Evolutionary conservation across 2,888 invertebrate species (phyloP), one percentile per base, ranked within the genome.

Genomic region (Macaria notata): DNA sequence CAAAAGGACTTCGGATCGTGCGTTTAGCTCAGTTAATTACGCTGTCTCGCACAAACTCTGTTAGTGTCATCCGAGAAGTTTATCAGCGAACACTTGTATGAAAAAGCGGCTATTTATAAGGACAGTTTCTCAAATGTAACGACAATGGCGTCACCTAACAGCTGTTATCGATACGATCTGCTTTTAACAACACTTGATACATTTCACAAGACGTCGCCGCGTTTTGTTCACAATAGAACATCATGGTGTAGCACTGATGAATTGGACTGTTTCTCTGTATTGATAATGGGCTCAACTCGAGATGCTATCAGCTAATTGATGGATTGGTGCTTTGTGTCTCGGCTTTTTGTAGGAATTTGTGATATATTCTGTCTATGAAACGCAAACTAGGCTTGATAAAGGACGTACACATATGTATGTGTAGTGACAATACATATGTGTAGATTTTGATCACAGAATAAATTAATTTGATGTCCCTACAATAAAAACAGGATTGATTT

Each of bases 151-250:
- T 59, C 64, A 65, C 68, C 65, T 64, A 56, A 58, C 61, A 59
- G 54, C 67, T 66, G 69, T 77, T 81, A 79, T 81, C 81, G 64
- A 54, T 38, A 66, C 63, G 64, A 60, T 72, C 65, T 78, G 79
- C 75, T 78, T 74, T 70, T 73, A 75, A 72, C 77, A 75, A 81
- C 79, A 83, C 79, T 79, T 68, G 83, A 86, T 86, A 81, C 77
- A 77, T 82, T 81, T 77, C 72, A 79, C 73, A 77, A 75, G 70
- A 53, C 53, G 58, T 7, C 61, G 70, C 76, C 80, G 77, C 65
- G 71, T 56, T 64, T 79, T 77, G 75, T 77, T 51, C 56, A 49
- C 54, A 46, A 60, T 69, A 61, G 70, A 61, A 70, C 63, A 67
- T 66, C 64, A 65, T 66, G 65, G 65, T 67, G 62, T 69, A 65